Percentiles rank a stretch among this genome's conserved stretches.
phyloP scores from a whole-genome alignment of 2,113 vertebrate species.

The Grantiella picta region DNA sequence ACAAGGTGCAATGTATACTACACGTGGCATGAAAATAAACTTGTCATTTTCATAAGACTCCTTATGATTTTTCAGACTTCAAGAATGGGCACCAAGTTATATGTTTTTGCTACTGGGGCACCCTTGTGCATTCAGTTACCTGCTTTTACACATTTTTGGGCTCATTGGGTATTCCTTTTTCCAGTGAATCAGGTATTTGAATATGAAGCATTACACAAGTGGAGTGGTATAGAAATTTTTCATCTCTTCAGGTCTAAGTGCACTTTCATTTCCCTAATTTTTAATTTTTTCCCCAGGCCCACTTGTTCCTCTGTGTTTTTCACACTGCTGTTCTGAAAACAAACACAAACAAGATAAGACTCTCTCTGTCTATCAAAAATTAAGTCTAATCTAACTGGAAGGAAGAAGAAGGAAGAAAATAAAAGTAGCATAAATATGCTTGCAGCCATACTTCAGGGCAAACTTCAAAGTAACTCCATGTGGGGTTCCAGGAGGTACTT shows the following conservation, averaged over 20 bases:
- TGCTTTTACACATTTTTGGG: background rate
- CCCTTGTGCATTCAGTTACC: background rate
- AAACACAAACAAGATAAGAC: background rate
- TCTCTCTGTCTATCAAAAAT: background rate
- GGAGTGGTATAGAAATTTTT: background rate
- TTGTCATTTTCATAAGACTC: background rate
- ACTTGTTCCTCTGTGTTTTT: background rate
- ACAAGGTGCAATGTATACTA: background rate
- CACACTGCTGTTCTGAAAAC: constrained; percentile 6
- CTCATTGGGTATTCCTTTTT: background rate
- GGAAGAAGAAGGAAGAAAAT: background rate
- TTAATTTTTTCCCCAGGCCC: background rate
- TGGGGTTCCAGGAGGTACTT: background rate
- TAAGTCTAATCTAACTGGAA: background rate
- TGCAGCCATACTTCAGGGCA: background rate
- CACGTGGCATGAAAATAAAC: background rate
- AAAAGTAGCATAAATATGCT: background rate
- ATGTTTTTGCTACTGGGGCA: background rate
- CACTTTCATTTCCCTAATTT: background rate
- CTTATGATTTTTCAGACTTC: background rate
- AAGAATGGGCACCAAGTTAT: background rate
- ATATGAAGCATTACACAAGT: background rate
- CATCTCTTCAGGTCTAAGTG: background rate
- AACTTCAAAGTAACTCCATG: constrained; percentile 37
- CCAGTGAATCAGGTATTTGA: background rate